A percentile compares a stretch with the other conserved stretches of the same genome.
Conservation (phyloP, 2,113 vertebrate species). For the Cisticola juncidis region DNA sequence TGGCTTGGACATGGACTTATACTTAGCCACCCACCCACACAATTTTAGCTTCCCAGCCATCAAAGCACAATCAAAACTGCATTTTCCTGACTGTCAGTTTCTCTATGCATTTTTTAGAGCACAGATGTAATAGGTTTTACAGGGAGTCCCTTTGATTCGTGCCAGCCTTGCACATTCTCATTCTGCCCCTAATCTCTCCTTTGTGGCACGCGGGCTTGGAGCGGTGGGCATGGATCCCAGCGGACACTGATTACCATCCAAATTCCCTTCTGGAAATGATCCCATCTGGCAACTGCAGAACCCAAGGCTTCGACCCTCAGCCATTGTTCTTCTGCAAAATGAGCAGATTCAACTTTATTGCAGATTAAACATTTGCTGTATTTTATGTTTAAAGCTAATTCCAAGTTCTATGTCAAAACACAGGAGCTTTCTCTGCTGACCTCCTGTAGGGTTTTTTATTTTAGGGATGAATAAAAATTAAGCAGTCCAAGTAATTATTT, state of each 20-base stretch:
- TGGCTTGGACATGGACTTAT: conserved; percentile 34
- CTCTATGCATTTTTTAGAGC: conserved; percentile 41
- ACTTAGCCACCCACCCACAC: conserved; percentile 58
- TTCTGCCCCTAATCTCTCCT: conserved; percentile 67
- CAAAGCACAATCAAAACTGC: conserved; percentile 59
- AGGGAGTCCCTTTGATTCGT: conserved; percentile 63
- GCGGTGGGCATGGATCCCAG: conserved; percentile 58
- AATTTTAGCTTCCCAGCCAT: conserved; percentile 60
- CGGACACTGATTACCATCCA: conserved; percentile 62
- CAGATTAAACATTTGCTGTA: conserved; percentile 38
- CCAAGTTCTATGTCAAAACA: conserved; percentile 34
- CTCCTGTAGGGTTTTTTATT: neutral
- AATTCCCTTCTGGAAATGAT: conserved; percentile 59
- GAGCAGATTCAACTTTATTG: conserved; percentile 55
- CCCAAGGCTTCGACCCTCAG: conserved; percentile 15
- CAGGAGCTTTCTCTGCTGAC: conserved; percentile 24
- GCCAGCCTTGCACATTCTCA: conserved; percentile 65
- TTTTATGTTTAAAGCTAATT: conserved; percentile 27
- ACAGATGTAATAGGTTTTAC: conserved; percentile 66
- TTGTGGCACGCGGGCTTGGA: conserved; percentile 42
- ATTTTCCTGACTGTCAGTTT: conserved; percentile 62
- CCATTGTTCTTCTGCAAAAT: conserved; percentile 58
- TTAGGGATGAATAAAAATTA: conserved; percentile 35
- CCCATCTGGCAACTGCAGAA: conserved; percentile 61
- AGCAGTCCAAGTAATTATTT: neutral